These are phyloP conservation scores for Macrotrachela quadricornifera DNA, from an alignment of 1,140 invertebrate genomes.

Conservation along the genomic window DNA sequence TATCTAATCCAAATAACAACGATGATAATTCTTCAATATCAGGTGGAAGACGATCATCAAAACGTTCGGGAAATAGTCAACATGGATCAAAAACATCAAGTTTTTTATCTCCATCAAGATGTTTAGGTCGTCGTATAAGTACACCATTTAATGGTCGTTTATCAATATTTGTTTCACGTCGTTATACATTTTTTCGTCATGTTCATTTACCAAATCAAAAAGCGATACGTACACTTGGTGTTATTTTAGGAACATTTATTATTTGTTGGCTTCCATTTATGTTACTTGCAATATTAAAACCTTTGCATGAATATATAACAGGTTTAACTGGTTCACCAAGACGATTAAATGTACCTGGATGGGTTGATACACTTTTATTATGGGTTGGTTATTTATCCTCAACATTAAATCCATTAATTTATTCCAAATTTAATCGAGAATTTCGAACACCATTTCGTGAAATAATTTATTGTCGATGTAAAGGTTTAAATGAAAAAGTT, in stretches of 20 bases:
- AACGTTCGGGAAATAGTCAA: no score
- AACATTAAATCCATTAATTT: conserved; percentile 36
- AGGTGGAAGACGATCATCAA: no score
- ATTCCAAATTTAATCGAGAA: conserved; percentile 35
- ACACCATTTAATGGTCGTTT: no score
- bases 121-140: no score
- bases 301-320: not conserved
- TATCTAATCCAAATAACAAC: no score
- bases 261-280: conserved; percentile 41
- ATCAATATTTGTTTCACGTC: no score
- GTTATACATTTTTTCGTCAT: no score
- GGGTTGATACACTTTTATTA: conserved; percentile 24
- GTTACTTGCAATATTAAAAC: conserved; percentile 37
- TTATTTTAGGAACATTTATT: conserved; percentile 39
- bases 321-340: not conserved
- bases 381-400: conserved; percentile 35
- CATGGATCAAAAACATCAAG: no score
- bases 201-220: conserved; percentile 31
- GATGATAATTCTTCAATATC: no score
- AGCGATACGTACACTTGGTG: conserved; percentile 57
- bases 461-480: conserved; percentile 33
- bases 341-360: conserved; percentile 12
- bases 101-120: no score
- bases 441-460: conserved; percentile 35
- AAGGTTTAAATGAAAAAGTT: conserved; percentile 20